phyloP scores from a whole-genome alignment of 2,888 invertebrate genomes.

The Daptonema setosum region DNA sequence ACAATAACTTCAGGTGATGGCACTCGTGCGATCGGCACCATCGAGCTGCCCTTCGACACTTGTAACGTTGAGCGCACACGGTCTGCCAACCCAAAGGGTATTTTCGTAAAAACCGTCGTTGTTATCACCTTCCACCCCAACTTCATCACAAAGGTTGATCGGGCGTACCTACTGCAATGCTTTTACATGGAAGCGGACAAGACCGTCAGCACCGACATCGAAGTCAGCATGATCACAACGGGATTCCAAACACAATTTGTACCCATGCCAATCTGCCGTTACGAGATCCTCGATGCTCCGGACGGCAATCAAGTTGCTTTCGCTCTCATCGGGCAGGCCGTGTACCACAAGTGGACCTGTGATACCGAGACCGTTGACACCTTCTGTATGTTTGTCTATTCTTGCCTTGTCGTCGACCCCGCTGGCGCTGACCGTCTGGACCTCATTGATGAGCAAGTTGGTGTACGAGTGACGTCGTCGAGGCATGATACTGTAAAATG shows the following conservation, averaged over 20 bases:
- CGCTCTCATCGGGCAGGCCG: conserved; percentile 1
- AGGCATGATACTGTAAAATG: too few relatives aligned
- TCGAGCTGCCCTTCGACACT: too few relatives aligned
- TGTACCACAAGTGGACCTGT: conserved; percentile 1
- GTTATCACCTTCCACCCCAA: conserved; percentile 26
- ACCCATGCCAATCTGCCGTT: conserved; percentile 4
- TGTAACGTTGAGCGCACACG: too few relatives aligned
- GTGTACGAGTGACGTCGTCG: too few relatives aligned
- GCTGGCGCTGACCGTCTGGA: too few relatives aligned
- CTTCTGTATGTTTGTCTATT: too few relatives aligned
- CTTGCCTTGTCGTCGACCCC: too few relatives aligned
- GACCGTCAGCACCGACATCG: conserved; percentile 23
- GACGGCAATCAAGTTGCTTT: background rate
- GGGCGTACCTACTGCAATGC: conserved; percentile 26
- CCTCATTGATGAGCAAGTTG: too few relatives aligned
- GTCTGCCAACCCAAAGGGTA: too few relatives aligned
- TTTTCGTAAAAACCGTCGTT: conserved; percentile 24
- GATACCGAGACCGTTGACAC: conserved; percentile 1
- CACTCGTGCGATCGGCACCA: too few relatives aligned
- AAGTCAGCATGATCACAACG: conserved; percentile 15
- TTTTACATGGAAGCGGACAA: conserved; percentile 28
- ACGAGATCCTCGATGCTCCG: background rate
- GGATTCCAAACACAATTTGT: background rate
- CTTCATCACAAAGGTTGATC: conserved; percentile 11
- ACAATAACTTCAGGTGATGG: too few relatives aligned